Conservation (phyloP, 2,797 vertebrate species). For the Parauchenoglanis ngamensis region DNA sequence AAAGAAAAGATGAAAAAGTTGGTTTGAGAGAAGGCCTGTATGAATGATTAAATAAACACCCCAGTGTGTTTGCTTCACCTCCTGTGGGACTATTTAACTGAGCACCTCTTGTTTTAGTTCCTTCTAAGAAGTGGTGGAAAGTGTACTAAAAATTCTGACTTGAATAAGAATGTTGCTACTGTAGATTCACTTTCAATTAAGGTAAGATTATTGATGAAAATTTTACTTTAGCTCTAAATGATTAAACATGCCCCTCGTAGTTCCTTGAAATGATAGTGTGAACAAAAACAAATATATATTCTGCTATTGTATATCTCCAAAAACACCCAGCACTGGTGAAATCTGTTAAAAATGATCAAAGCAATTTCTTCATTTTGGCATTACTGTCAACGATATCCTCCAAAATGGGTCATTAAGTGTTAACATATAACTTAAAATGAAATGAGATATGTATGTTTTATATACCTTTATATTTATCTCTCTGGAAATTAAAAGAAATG, state of each 20-base stretch:
- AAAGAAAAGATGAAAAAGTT: slow-evolving; percentile 62
- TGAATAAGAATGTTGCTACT: background rate
- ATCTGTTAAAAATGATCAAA: background rate
- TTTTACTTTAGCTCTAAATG: background rate
- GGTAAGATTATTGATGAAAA: background rate
- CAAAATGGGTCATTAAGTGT: background rate
- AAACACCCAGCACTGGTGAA: background rate
- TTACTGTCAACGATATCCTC: background rate
- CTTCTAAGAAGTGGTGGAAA: background rate
- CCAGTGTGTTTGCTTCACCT: slow-evolving; percentile 15
- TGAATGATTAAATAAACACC: slow-evolving; percentile 60
- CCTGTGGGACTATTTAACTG: slow-evolving; percentile 14
- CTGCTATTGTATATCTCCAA: background rate
- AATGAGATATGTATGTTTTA: no score
- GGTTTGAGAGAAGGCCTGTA: slow-evolving; percentile 34
- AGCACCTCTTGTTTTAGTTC: background rate
- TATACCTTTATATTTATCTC: background rate
- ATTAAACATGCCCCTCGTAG: background rate
- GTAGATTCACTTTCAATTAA: background rate
- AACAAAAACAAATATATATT: background rate
- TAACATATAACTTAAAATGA: background rate
- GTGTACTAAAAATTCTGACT: background rate
- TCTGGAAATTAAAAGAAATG: background rate
- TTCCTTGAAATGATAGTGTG: background rate
- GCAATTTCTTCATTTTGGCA: background rate